phyloP scores from a whole-genome alignment of 2,797 vertebrate genomes.

The Anas capensis region DNA sequence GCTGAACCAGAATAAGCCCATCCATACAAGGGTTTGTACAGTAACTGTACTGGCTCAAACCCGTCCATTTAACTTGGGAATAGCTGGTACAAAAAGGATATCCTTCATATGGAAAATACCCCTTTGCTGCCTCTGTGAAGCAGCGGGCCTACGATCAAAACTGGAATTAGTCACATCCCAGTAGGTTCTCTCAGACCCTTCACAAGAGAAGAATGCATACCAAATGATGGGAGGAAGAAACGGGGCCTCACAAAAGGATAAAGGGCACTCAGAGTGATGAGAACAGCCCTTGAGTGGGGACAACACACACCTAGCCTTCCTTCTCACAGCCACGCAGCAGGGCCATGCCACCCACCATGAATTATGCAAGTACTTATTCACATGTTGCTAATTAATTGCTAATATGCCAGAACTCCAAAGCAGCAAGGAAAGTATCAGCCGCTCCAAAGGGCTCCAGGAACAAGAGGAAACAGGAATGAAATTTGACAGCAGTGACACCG shows the following conservation, averaged over 20 bases:
- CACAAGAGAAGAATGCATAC: background rate
- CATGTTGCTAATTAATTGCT: background rate
- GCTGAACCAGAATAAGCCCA: background rate
- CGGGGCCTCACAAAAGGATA: background rate
- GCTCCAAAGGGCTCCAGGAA: background rate
- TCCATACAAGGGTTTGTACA: background rate
- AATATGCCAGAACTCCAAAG: background rate
- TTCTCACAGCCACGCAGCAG: background rate
- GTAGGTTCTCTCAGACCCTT: background rate
- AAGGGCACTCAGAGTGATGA: background rate
- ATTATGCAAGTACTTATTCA: rapidly evolving
- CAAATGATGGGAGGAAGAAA: rapidly evolving
- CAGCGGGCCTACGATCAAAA: rapidly evolving
- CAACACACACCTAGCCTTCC: background rate
- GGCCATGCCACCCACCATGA: background rate
- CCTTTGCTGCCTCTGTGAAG: background rate
- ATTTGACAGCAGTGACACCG: background rate
- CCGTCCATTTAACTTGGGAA: background rate
- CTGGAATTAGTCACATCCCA: background rate
- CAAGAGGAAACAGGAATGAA: background rate
- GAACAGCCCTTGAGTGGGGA: background rate
- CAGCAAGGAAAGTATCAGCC: background rate
- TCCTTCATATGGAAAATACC: background rate
- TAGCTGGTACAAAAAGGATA: background rate
- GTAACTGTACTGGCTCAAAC: background rate